phyloP scores from a whole-genome alignment of 2,888 invertebrate species.

The Catocala sponsa region DNA sequence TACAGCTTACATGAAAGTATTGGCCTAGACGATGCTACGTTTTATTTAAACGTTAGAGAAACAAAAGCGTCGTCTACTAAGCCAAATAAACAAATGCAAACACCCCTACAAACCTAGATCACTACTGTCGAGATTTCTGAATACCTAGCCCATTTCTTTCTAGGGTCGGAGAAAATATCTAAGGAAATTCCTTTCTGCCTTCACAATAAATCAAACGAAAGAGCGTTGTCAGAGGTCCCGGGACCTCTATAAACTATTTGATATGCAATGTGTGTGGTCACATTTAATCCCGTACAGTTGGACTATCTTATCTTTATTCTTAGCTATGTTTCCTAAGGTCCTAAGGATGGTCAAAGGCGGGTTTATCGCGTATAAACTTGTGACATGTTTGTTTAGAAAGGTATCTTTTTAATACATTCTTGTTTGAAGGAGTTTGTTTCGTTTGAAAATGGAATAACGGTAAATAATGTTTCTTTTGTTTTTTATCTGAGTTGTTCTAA shows the following conservation, averaged over 20 bases:
- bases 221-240: slow-evolving; percentile 25
- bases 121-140: not conserved
- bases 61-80: too few relatives aligned
- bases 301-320: slow-evolving; percentile 42
- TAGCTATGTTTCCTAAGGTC: slow-evolving; percentile 30
- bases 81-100: too few relatives aligned
- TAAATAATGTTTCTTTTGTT: not conserved
- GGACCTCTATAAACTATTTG: slow-evolving; percentile 37
- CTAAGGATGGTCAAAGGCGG: slow-evolving; percentile 21
- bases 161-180: slow-evolving; percentile 2
- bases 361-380: slow-evolving; percentile 26
- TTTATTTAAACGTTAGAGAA: too few relatives aligned
- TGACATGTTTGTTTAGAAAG: slow-evolving; percentile 16
- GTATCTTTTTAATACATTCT: slow-evolving; percentile 2
- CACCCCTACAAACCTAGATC: too few relatives aligned
- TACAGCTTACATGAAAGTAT: too few relatives aligned
- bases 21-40: too few relatives aligned
- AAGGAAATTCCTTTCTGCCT: slow-evolving; percentile 10
- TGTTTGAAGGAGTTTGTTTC: slow-evolving; percentile 7
- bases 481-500: too few relatives aligned
- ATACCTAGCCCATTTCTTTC: slow-evolving; percentile 8
- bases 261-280: slow-evolving; percentile 42
- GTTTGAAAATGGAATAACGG: not conserved
- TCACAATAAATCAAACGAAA: slow-evolving; percentile 31
- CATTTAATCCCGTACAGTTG: slow-evolving; percentile 39